Evolutionary conservation across 2,888 invertebrate genomes (phyloP), one percentile per base, ranked within the genome.

Genomic region (Maniola hyperantus): DNA sequence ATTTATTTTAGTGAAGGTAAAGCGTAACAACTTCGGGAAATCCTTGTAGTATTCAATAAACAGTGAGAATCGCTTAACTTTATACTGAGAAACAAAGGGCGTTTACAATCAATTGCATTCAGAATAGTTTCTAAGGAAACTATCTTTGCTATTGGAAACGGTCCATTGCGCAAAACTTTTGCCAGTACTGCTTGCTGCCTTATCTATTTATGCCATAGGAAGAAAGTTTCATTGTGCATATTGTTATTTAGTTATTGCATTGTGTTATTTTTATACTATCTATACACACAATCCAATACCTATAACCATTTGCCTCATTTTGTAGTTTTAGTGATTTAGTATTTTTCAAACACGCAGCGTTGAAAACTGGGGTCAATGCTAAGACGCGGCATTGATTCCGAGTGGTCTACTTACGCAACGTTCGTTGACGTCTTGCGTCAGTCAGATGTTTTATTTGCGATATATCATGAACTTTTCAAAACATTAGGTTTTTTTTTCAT

Each of bases 11-110:
- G 13, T 10, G 2, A 8, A 50, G 18, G 50, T 50, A 20, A 15
- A 34, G 7, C 7, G 34, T 7, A 34, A 54, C 8, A 54, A 54
- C 33, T 15, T 54, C 15, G 54, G 34, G 10, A 18, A 20, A 1
- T 15, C 46, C 6, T 46, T n/a, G 8, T 44, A 26, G 33, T 59
- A 15, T 46, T 46, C 58, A 15, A 46, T 46, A 59, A 46, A 34
- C 44, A 46, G n/a, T 18, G 39, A 26, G 53, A 53, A 78, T 78
- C 81, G 79, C 76, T 80, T 55, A 55, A 44, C 26, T 54, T n/a
- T 46, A 60, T 13, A 50, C 53, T 10, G 15, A 6, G 33, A 10
- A 48, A 64, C 55, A 39, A 36, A 50, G 50, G 57, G 57, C 48
- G 6, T 57, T 64, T 64, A 64, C 50, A 15, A 64, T 48, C 62